Evolutionary conservation across 2,797 vertebrate species (phyloP), one percentile per base, ranked within the genome.

Genomic region (Leuciscus waleckii): DNA sequence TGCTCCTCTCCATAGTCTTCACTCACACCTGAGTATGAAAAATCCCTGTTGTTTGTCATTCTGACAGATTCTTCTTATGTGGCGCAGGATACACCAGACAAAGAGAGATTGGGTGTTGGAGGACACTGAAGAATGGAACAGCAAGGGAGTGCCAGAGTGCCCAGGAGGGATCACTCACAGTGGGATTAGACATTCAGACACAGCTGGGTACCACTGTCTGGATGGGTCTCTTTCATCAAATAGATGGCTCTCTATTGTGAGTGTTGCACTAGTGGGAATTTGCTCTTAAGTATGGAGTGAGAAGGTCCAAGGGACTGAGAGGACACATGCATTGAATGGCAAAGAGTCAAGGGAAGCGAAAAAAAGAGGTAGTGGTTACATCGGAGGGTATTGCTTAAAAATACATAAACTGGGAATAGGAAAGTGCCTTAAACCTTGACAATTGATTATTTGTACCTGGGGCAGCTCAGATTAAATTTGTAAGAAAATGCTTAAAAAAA

Each of bases 181-280:
- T 85, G 85, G 88, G 83, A 86, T 87, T 90, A 88, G 88, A 87
- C 68, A 83, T 82, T 86, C 80, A 87, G 79, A 82, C 85, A 80
- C 85, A 81, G 87, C 85, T 82, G 85, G 80, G 81, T 68, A 58
- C 81, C 37, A 46, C 86, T 77, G 82, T 86, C 67, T 84, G 85
- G 87, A 86, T 85, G 54, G 70, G 82, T 69, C 85, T 69, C 87
- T 80, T 81, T 86, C 85, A 84, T 92, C 89, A 89, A 87, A 88
- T 77, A 79, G 84, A 88, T 75, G 73, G 74, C 75, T 89, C 74
- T 82, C 87, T 86, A 82, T 87, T 88, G 89, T 88, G 83, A 77
- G 77, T 81, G 68, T 70, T 85, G 80, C 80, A 81, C 75, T 85
- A 37, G 82, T 85, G 89, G 85, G 83, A 86, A 70, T 87, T 88